phyloP scores from a whole-genome alignment of 2,113 vertebrate species.

The Probosciger aterrimus region DNA sequence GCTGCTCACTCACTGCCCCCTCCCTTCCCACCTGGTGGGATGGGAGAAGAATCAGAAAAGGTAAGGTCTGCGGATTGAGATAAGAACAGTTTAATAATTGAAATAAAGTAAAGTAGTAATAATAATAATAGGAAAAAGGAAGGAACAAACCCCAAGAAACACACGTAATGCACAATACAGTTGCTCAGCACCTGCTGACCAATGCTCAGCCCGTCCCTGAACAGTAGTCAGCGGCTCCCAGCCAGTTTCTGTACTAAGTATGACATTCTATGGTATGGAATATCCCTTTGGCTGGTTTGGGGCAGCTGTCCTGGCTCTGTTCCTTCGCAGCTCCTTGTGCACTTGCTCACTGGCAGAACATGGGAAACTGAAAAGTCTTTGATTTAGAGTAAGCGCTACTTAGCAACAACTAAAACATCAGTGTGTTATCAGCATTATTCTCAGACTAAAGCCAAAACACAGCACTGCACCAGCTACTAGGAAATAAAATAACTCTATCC shows the following conservation, averaged over 20 bases:
- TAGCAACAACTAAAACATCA: not conserved
- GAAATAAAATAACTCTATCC: not conserved
- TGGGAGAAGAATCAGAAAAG: not conserved
- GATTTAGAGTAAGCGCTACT: not conserved
- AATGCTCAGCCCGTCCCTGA: not conserved
- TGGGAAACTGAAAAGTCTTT: not conserved
- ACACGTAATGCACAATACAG: not conserved
- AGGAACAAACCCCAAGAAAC: not conserved
- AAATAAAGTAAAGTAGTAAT: not conserved
- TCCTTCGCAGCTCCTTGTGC: not conserved
- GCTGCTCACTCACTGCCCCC: not conserved
- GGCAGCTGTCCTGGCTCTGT: not conserved
- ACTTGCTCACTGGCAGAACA: not conserved
- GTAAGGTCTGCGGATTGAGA: not conserved
- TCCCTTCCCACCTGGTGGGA: not conserved
- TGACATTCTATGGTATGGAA: not conserved
- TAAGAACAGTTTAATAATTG: not conserved
- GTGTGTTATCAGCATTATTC: not conserved
- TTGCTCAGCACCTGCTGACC: not conserved
- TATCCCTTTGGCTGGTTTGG: not conserved
- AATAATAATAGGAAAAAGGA: not conserved
- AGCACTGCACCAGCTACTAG: not conserved
- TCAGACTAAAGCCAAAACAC: not conserved
- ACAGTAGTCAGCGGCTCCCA: not conserved
- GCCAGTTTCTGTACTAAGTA: not conserved